These are phyloP conservation scores for Syrrhaptes paradoxus DNA, from an alignment of 2,113 vertebrate genomes.

Conservation along the genomic window DNA sequence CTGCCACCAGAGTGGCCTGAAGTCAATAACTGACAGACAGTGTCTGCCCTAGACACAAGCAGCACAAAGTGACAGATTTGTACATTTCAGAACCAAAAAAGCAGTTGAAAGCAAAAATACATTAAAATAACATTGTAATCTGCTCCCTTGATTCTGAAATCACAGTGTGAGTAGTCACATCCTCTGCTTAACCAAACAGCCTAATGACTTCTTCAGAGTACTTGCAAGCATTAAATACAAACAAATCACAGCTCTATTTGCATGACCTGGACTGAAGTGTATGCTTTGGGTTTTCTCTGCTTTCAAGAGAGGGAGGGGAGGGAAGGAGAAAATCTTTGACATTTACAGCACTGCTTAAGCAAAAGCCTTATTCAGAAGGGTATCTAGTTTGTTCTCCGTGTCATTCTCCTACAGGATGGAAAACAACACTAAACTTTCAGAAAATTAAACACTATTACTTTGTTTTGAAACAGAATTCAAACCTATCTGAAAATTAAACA, in stretches of 20 bases:
- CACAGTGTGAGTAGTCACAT: neutral
- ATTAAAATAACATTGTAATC: neutral
- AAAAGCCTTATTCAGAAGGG: neutral
- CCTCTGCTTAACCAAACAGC: neutral
- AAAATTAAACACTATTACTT: neutral
- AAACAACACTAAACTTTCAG: neutral
- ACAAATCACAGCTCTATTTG: neutral
- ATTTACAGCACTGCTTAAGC: neutral
- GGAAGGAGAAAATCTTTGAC: neutral
- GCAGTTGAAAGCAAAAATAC: neutral
- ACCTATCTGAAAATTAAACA: neutral
- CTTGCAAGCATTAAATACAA: neutral
- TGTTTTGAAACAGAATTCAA: neutral
- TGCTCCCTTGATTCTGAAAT: neutral
- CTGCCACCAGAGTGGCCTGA: neutral
- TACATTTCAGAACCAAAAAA: neutral
- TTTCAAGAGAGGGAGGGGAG: neutral
- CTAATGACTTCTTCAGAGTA: neutral
- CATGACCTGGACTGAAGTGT: neutral
- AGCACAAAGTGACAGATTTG: neutral
- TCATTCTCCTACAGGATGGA: neutral
- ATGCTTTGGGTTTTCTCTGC: neutral
- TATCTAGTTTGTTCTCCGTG: neutral
- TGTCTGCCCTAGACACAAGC: neutral
- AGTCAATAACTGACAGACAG: neutral